Conservation (phyloP, 2,113 vertebrate genomes). For the Syngnathoides biaculeatus region DNA sequence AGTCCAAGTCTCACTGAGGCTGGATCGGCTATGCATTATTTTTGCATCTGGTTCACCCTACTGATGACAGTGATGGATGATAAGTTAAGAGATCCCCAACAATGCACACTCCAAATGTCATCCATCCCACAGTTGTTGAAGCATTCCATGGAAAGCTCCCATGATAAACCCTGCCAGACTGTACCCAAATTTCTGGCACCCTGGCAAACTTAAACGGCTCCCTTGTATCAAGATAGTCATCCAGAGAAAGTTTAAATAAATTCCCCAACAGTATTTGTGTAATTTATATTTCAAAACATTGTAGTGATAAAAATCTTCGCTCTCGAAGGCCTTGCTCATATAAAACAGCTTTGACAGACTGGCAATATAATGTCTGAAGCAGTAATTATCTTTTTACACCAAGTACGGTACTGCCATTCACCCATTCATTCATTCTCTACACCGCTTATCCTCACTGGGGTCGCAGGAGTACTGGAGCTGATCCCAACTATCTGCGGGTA, state of each 20-base stretch:
- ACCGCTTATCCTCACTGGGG: too few species aligned
- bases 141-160: slow-evolving; percentile 2
- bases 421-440: too few species aligned
- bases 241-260: background rate
- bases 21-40: background rate
- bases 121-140: slow-evolving; percentile 3
- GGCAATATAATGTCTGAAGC: background rate
- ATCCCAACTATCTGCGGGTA: too few species aligned
- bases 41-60: background rate
- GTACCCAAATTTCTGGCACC: background rate
- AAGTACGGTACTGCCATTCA: too few species aligned
- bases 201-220: background rate
- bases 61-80: slow-evolving; percentile 7
- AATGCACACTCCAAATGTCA: background rate
- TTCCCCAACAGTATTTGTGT: background rate
- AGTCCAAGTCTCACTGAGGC: background rate
- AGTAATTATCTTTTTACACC: background rate
- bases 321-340: background rate
- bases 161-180: background rate
- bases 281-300: background rate
- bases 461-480: too few species aligned
- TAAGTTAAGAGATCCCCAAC: background rate
- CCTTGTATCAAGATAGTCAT: background rate
- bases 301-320: background rate
- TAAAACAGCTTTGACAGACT: background rate